phyloP scores from a whole-genome alignment of 2,113 vertebrate genomes.

The Crocuta crocuta region DNA sequence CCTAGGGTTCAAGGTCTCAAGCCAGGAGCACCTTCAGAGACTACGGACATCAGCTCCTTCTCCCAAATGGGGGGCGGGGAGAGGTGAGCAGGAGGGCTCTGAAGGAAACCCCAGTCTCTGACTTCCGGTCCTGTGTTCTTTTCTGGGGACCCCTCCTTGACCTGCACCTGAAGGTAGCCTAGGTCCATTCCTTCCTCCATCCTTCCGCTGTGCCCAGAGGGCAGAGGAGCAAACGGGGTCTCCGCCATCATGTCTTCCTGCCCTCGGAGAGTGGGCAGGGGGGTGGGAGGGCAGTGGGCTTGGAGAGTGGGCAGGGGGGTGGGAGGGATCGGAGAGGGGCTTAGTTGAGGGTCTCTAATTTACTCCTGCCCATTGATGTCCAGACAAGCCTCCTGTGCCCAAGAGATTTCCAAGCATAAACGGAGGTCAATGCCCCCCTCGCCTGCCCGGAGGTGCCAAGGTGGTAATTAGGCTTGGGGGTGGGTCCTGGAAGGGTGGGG shows the following conservation, averaged over 20 bases:
- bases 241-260: conserved; percentile 1
- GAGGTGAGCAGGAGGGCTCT: too few species aligned
- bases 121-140: background rate
- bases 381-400: conserved; percentile 67
- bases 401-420: conserved; percentile 69
- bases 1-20: background rate
- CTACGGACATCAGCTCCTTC: background rate
- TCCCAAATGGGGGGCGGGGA: fast-evolving
- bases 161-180: background rate
- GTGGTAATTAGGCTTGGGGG: conserved; percentile 81
- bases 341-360: conserved; percentile 77
- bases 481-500: conserved; percentile 50
- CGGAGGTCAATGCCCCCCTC: conserved; percentile 71
- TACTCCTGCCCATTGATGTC: conserved; percentile 72
- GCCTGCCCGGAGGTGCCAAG: conserved; percentile 56
- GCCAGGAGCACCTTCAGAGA: background rate
- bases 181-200: background rate
- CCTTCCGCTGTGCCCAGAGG: background rate
- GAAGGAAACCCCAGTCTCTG: background rate
- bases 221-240: background rate
- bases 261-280: background rate
- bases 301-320: background rate
- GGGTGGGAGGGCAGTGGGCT: conserved; percentile 1
- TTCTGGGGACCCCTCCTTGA: background rate
- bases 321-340: background rate